Percentiles rank a stretch among this genome's conserved stretches.
Evolutionary conservation across 2,113 vertebrate species (phyloP).

Genomic region (Ibidorhyncha struthersii): DNA sequence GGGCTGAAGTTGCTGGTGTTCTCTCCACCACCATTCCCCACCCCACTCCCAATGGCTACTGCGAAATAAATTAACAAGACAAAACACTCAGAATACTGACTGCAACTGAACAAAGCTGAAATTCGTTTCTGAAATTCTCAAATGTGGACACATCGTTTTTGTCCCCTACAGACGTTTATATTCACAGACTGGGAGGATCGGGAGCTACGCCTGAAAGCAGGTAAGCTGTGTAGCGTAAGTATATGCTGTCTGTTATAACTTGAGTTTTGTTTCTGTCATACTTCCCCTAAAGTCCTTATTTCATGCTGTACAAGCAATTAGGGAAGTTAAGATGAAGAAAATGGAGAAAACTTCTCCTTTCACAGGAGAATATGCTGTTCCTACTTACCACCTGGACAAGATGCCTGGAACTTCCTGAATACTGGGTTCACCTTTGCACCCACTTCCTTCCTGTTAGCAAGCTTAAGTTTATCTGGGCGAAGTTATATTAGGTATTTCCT

Average conservation of each 20-base stretch:
- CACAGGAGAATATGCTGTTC: not conserved
- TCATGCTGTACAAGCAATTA: not conserved
- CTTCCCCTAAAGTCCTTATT: not conserved
- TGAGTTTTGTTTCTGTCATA: not conserved
- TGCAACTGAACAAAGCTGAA: not conserved
- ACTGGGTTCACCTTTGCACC: not conserved
- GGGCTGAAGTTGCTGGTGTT: not conserved
- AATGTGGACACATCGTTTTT: not conserved
- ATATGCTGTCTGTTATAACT: not conserved
- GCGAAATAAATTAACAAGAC: not conserved
- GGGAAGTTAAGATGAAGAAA: not conserved
- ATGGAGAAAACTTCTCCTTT: not conserved
- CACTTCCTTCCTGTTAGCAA: not conserved
- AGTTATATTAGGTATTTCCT: not conserved
- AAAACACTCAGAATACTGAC: not conserved
- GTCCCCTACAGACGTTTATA: constrained; percentile 86
- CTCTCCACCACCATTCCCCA: not conserved
- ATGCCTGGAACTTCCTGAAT: not conserved
- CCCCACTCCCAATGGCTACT: not conserved
- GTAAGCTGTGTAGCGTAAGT: constrained; percentile 54
- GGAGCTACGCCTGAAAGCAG: constrained; percentile 82
- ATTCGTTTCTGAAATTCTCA: not conserved
- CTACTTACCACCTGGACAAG: not conserved
- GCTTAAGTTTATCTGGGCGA: not conserved
- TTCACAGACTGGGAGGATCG: constrained; percentile 94